A percentile compares a stretch with the other conserved stretches of the same genome.
Evolutionary conservation across 2,888 invertebrate species (phyloP).

Genomic region (Eupithecia insigniata): DNA sequence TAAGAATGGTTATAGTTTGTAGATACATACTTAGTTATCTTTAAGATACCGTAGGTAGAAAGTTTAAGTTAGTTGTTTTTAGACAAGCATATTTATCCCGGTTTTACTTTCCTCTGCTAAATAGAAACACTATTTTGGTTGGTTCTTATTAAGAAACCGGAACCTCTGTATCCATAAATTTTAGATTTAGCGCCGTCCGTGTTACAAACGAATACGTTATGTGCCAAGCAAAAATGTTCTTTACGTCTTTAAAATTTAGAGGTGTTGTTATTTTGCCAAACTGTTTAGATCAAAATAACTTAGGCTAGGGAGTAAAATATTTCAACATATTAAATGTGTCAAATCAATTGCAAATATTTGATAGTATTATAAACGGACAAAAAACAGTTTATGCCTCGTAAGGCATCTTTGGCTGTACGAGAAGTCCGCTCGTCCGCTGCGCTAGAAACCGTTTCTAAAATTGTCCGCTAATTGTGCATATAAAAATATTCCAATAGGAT

Average conservation of each 20-base stretch:
- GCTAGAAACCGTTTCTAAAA: slow-evolving; percentile 7
- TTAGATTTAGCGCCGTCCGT: slow-evolving; percentile 76
- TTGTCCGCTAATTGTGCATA: slow-evolving; percentile 23
- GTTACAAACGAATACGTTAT: slow-evolving; percentile 63
- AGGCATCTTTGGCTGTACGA: neutral
- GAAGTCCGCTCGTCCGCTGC: slow-evolving; percentile 1
- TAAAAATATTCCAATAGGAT: neutral
- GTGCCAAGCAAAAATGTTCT: slow-evolving; percentile 69
- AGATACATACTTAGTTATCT: neutral
- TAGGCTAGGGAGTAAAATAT: slow-evolving; percentile 20
- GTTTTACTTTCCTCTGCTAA: neutral
- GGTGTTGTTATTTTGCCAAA: slow-evolving; percentile 38
- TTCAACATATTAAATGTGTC: slow-evolving; percentile 8
- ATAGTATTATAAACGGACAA: slow-evolving; percentile 5
- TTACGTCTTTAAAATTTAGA: slow-evolving; percentile 46
- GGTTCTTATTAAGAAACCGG: neutral
- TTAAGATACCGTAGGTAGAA: neutral
- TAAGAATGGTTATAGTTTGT: neutral
- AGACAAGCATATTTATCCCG: neutral
- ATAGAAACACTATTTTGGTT: neutral
- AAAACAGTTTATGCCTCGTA: neutral
- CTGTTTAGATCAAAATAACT: slow-evolving; percentile 31
- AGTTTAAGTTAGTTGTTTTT: neutral
- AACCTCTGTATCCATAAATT: slow-evolving; percentile 38
- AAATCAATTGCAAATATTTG: slow-evolving; percentile 4